Conservation (phyloP, 2,888 invertebrate species). For the Microchrysa polita region DNA sequence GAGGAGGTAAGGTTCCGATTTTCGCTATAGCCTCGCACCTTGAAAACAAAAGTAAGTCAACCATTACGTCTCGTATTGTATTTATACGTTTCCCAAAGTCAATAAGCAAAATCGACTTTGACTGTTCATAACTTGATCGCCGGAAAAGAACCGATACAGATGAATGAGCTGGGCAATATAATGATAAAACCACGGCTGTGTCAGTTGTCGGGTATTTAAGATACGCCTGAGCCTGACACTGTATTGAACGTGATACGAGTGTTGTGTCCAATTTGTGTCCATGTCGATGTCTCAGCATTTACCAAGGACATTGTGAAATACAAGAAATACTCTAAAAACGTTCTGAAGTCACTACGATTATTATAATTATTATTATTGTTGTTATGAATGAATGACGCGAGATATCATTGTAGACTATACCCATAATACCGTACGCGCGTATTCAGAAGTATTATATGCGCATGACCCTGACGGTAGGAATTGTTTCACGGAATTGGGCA, state of each 20-base stretch:
- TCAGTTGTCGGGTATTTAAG: no score
- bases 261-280: no score
- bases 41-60: neutral
- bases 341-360: constrained; percentile 8
- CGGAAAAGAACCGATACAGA: constrained; percentile 22
- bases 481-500: constrained; percentile 10
- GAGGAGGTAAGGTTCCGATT: constrained; percentile 31
- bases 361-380: no score
- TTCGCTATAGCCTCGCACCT: constrained; percentile 23
- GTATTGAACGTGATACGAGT: constrained; percentile 7
- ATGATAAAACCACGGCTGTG: neutral
- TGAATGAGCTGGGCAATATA: constrained; percentile 27
- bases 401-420: no score
- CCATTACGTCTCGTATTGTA: no score
- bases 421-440: no score
- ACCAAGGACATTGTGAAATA: constrained; percentile 7
- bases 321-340: neutral
- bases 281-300: neutral
- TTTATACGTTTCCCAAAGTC: no score
- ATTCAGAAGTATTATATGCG: no score
- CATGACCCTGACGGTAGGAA: constrained; percentile 14
- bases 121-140: constrained; percentile 1
- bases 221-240: neutral
- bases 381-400: no score
- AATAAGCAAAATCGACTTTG: neutral